These are phyloP conservation scores for Siphamia tubifer DNA, from an alignment of 2,113 vertebrate species.

Conservation along the genomic window DNA sequence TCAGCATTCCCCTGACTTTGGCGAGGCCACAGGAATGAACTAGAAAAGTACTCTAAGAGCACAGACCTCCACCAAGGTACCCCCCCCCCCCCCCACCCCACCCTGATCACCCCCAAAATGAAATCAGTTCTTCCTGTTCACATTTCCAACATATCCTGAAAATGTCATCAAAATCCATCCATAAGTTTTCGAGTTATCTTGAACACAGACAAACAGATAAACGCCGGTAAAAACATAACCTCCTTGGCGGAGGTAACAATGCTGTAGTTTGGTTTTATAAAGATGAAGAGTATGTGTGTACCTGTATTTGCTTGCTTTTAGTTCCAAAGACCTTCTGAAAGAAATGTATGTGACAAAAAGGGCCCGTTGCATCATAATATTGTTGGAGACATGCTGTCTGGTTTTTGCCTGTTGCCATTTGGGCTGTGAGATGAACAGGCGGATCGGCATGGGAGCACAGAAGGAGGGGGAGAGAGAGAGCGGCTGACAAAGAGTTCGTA, in stretches of 20 bases:
- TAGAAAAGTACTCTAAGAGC: too few relatives aligned
- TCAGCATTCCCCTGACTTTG: slow-evolving; percentile 21
- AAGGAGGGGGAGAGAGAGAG: not conserved
- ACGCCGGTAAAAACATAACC: too few relatives aligned
- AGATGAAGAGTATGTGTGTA: not conserved
- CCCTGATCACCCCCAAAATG: too few relatives aligned
- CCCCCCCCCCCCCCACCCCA: too few relatives aligned
- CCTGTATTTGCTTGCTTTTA: not conserved
- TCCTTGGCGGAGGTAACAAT: too few relatives aligned
- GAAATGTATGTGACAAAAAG: slow-evolving; percentile 13
- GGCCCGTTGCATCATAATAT: not conserved
- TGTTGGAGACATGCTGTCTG: slow-evolving; percentile 29
- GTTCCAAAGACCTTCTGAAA: not conserved
- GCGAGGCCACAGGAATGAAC: not conserved
- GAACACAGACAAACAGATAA: too few relatives aligned
- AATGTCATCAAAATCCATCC: too few relatives aligned
- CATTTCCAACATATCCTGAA: too few relatives aligned
- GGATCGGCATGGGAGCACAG: slow-evolving; percentile 41
- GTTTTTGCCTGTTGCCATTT: slow-evolving; percentile 54
- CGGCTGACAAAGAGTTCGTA: not conserved
- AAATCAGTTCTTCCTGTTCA: too few relatives aligned
- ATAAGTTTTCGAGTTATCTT: too few relatives aligned
- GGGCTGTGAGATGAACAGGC: slow-evolving; percentile 53
- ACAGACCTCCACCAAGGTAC: too few relatives aligned
- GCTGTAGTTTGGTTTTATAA: not conserved